Evolutionary conservation across 2,113 vertebrate species (phyloP).

Genomic region (Arothron firmamentum): DNA sequence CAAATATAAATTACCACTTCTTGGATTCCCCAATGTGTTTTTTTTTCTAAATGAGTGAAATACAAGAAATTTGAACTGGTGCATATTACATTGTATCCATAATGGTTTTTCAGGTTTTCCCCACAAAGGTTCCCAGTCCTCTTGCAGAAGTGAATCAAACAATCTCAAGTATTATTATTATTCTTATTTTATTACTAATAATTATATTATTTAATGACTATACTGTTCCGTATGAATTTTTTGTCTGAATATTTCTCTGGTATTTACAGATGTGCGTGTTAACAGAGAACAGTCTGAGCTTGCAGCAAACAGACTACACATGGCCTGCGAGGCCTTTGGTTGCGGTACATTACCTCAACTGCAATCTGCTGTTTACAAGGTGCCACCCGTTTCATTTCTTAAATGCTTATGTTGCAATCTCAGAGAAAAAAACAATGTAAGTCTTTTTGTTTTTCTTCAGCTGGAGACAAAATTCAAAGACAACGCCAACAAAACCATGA

Average conservation of each 20-base stretch:
- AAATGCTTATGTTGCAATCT: not conserved
- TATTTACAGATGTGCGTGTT: constrained; percentile 72
- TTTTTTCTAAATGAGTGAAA: not conserved
- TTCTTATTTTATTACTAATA: not conserved
- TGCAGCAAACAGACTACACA: constrained; percentile 70
- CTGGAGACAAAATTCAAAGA: constrained; percentile 87
- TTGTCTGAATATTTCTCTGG: constrained; percentile 2
- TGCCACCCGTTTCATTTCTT: constrained; percentile 17
- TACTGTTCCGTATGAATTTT: not conserved
- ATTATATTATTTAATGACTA: not conserved
- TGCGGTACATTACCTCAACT: constrained; percentile 78
- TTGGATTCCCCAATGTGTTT: not conserved
- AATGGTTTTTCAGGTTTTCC: constrained; percentile 73
- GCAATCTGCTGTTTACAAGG: constrained; percentile 86
- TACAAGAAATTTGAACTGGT: not conserved
- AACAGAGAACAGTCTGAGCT: constrained; percentile 76
- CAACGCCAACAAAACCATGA: constrained; percentile 61
- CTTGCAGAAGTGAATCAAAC: constrained; percentile 55
- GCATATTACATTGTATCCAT: not conserved
- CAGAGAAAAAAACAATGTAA: not conserved
- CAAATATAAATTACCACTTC: no score
- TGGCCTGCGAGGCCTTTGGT: constrained; percentile 82
- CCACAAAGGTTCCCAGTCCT: constrained; percentile 59
- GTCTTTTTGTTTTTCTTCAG: constrained; percentile 61
- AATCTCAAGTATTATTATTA: constrained; percentile 68